Evolutionary conservation across 2,888 invertebrate genomes (phyloP), one percentile per base, ranked within the genome.

Genomic region (Noctua janthe): DNA sequence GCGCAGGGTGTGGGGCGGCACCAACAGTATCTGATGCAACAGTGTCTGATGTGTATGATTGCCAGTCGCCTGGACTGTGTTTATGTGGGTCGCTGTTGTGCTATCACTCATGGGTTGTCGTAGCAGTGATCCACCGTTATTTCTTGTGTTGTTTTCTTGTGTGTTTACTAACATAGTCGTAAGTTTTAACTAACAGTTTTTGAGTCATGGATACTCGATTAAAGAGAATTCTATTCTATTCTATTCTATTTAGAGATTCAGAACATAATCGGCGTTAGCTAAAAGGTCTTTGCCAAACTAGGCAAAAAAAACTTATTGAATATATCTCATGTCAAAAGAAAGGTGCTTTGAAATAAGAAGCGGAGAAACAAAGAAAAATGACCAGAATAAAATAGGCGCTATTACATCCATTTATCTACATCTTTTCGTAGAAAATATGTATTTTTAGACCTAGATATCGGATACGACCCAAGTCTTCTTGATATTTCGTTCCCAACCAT

Each of bases 331-430:
- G 29, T 59, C 67, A 51, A 82, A 82, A 35, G 17, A 75, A 3
- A 20, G 11, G 13, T 13, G 10, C 43, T 69, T 62, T 54, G 76
- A 76, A 76, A 82, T 54, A 59, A 59, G 54, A 83, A 54, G 1
- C 69, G 1, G 7, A n/a, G 20, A n/a, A 56, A 67, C 20, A 56
- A 56, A 66, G 66, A 2, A 67, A 5, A 15, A 64, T 8, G 17
- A 3, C 17, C 64, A 64, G 6, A 35, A 59, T n/a, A 62, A 74
- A 80, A 74, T 20, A 35, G 15, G 51, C 20, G 39, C 20, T 43
- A 0, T 23, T 23, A 43, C 54, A 66, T 35, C 5, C 11, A 15
- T 47, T 64, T 73, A 72, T 54, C 64, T 56, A 49, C n/a, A 67
- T 59, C 4, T 35, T 43, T 51, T 51, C 43, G 39, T 17, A 23